phyloP scores from a whole-genome alignment of 1,140 invertebrate genomes.

The Drosophila kohkoa region DNA sequence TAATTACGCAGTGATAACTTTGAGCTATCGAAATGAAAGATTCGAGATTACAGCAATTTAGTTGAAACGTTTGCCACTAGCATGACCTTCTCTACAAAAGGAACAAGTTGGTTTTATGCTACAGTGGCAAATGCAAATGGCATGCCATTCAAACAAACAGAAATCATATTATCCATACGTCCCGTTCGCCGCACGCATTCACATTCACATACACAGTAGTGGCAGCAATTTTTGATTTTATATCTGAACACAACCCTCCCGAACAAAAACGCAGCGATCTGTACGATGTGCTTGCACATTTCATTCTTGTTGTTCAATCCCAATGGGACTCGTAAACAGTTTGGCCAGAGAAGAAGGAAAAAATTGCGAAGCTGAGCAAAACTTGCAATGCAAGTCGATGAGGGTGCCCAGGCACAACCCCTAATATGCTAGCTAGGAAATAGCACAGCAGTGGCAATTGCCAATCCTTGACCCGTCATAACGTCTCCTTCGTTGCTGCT shows the following conservation, averaged over 20 bases:
- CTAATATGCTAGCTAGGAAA: conserved; percentile 15
- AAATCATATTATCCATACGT: conserved; percentile 72
- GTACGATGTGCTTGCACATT: conserved; percentile 68
- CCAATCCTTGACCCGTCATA: conserved; percentile 81
- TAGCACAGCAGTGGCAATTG: conserved; percentile 57
- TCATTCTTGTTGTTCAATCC: conserved; percentile 69
- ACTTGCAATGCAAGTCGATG: conserved; percentile 38
- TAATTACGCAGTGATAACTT: background rate
- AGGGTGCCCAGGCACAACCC: conserved; percentile 6
- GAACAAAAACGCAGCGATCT: conserved; percentile 60
- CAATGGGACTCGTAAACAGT: conserved; percentile 77
- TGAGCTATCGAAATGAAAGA: background rate
- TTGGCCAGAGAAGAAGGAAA: conserved; percentile 46
- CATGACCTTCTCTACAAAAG: conserved; percentile 46
- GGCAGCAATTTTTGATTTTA: conserved; percentile 71
- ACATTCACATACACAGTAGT: conserved; percentile 18
- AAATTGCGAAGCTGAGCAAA: conserved; percentile 48
- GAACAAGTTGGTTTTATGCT: conserved; percentile 47
- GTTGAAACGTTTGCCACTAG: background rate
- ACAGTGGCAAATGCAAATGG: conserved; percentile 49
- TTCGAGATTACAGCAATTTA: too few species aligned
- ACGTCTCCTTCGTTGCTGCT: conserved; percentile 40
- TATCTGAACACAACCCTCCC: conserved; percentile 50
- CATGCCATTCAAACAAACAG: conserved; percentile 67
- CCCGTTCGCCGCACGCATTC: conserved; percentile 28